Evolutionary conservation across 1,140 invertebrate genomes (phyloP).

Genomic region (Penaeus japonicus): DNA sequence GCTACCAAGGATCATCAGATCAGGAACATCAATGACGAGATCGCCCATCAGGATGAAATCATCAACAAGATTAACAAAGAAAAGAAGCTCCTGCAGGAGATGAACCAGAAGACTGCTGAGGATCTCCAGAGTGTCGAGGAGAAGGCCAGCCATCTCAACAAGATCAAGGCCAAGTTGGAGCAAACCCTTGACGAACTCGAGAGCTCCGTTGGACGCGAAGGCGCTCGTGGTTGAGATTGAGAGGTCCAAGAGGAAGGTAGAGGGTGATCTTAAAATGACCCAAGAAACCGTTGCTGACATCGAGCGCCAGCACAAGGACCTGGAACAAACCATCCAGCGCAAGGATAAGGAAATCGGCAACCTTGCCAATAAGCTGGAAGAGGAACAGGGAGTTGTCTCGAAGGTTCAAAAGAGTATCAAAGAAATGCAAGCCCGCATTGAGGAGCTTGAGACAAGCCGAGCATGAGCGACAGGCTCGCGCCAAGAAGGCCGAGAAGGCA

Average conservation of each 20-base stretch:
- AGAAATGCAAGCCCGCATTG: constrained; percentile 69
- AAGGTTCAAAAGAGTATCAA: constrained; percentile 73
- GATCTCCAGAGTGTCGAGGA: constrained; percentile 65
- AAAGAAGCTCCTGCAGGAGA: no score
- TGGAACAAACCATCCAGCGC: constrained; percentile 94
- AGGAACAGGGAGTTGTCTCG: constrained; percentile 70
- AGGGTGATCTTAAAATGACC: constrained; percentile 66
- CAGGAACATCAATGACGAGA: constrained; percentile 97
- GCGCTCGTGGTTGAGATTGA: no score
- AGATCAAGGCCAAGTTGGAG: no score
- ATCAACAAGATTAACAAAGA: constrained; percentile 63
- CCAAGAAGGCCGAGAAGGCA: constrained; percentile 72
- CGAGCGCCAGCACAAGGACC: constrained; percentile 77
- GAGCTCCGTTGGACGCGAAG: no score
- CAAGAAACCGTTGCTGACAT: constrained; percentile 66
- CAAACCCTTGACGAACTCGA: constrained; percentile 64
- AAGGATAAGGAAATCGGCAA: constrained; percentile 97
- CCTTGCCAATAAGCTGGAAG: constrained; percentile 75
- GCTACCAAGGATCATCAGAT: constrained; percentile 67
- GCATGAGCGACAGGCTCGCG: constrained; percentile 67
- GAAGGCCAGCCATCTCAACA: constrained; percentile 70
- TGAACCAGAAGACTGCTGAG: no score
- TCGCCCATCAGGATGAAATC: constrained; percentile 97
- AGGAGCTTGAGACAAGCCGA: constrained; percentile 70
- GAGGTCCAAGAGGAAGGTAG: no score